These are phyloP conservation scores for Eunapius fragilis DNA, from an alignment of 37 sponge, comb jelly and placozoan species.

Conservation along the genomic window DNA sequence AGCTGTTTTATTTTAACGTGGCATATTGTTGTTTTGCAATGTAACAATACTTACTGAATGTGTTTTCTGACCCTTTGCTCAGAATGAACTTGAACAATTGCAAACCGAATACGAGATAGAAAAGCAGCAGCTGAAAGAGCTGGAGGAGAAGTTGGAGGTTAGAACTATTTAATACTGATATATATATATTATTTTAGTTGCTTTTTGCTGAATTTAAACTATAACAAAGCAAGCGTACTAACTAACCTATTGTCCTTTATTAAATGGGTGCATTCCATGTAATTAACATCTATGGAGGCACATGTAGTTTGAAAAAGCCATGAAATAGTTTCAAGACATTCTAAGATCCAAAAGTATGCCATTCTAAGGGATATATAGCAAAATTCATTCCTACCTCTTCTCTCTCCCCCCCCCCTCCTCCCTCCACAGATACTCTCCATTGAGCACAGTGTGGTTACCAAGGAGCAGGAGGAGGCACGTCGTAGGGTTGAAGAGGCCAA, in stretches of 20 bases:
- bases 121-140: constrained; percentile 81
- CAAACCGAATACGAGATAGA: constrained; percentile 67
- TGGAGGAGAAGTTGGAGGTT: constrained; percentile 83
- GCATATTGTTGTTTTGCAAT: no score
- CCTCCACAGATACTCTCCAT: constrained; percentile 48
- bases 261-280: no score
- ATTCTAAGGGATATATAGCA: neutral
- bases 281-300: no score
- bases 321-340: no score
- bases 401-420: neutral
- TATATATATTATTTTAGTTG: neutral
- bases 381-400: neutral
- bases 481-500: constrained; percentile 73
- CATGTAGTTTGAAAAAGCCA: no score
- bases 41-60: neutral
- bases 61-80: neutral
- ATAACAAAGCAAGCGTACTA: no score
- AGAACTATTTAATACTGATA: neutral
- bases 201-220: no score
- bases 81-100: constrained; percentile 79
- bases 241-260: no score
- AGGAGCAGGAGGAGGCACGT: constrained; percentile 86
- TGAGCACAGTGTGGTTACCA: constrained; percentile 77
- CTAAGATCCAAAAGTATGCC: no score
- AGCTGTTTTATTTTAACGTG: no score